Evolutionary conservation across 1,140 invertebrate species (phyloP), one percentile per base, ranked within the genome.

Genomic region (Formica selysi): DNA sequence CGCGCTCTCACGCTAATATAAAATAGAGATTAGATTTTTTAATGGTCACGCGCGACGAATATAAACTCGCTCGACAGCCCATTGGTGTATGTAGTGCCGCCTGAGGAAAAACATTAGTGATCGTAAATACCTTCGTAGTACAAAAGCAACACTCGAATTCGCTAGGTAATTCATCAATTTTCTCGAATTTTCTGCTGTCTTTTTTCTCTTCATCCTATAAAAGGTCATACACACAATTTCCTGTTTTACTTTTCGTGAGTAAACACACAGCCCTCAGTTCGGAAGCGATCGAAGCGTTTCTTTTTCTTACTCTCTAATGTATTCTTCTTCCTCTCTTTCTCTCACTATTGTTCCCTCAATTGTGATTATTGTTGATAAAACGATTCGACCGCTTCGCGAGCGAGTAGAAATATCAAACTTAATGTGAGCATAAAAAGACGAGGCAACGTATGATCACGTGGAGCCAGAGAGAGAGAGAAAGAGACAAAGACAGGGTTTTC

Each of bases 81-180:
- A 89, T 90, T 90, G 89, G 89, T 90, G 89, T 90, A 90, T 90
- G 89, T 90, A 90, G 64, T 90, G 89, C 89, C 88, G 86, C 76
- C 88, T 87, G 76, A 86, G 57, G 70, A 87, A 90, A 65, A 90
- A 90, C 74, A 86, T 90, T 90, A 87, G 78, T 90, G 88, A 88
- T 94, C 89, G 93, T 94, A 95, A 95, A 96, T 98, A 98, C 98
- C 98, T 98, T 98, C 94, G 98, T 97, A 94, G 97, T 98, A 97
- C 98, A 98, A 97, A 98, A 98, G 97, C 98, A 98, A 98, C 98
- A 98, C 97, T 98, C 98, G 96, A 98, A 98, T 96, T 98, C 98
- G 96, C 97, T 98, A 96, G 98, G 97, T 95, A 98, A 95, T 95
- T 97, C 97, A 95, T 97, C 97, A 93, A 97, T 95, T 96, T 97